phyloP scores from a whole-genome alignment of 2,113 vertebrate species.

The Redunca redunca region DNA sequence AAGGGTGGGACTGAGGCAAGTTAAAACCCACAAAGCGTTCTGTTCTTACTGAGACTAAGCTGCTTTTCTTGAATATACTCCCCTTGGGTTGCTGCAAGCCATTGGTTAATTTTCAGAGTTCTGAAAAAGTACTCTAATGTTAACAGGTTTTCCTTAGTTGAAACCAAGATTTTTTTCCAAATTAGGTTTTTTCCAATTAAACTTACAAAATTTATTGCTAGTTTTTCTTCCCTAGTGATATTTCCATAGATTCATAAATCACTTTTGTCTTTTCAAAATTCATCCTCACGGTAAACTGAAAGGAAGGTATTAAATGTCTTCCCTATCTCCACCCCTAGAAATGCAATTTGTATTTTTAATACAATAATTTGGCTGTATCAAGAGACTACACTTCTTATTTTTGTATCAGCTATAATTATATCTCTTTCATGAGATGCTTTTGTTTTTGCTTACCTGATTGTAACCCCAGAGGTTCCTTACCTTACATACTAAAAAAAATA shows the following conservation, averaged over 20 bases:
- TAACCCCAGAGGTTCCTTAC: background rate
- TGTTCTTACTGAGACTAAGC: background rate
- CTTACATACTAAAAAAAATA: constrained; percentile 6
- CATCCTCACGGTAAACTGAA: background rate
- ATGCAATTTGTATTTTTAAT: constrained; percentile 2
- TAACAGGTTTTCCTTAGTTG: background rate
- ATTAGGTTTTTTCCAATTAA: background rate
- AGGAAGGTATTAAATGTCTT: background rate
- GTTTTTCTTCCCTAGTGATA: constrained; percentile 10
- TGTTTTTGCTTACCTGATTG: background rate
- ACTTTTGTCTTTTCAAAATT: constrained; percentile 24
- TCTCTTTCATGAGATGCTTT: background rate
- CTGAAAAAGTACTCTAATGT: background rate
- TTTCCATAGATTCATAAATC: background rate
- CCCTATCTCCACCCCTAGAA: background rate
- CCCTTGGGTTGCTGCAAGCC: background rate
- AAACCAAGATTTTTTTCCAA: constrained; percentile 34
- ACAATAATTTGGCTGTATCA: background rate
- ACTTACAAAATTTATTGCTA: background rate
- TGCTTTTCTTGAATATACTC: background rate
- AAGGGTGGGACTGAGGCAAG: background rate
- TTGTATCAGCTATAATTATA: background rate
- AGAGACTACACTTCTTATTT: background rate
- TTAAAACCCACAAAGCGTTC: background rate
- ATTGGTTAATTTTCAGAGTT: background rate